phyloP scores from a whole-genome alignment of 1,140 invertebrate genomes.

The Meloidogyne chitwoodi region DNA sequence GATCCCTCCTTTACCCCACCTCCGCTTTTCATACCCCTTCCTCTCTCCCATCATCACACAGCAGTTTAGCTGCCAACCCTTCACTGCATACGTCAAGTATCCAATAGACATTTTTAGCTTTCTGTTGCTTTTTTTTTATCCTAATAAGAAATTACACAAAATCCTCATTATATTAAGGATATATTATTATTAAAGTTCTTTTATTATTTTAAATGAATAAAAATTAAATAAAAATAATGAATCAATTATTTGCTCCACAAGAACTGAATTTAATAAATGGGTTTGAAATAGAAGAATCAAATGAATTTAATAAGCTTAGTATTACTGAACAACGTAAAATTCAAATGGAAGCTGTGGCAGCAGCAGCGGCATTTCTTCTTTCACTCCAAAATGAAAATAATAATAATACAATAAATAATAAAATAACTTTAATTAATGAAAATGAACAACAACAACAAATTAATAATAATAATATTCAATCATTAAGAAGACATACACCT shows the following conservation, averaged over 20 bases:
- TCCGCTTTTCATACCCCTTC: constrained; percentile 2
- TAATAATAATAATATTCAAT: neutral
- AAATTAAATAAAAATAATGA: neutral
- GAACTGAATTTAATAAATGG: neutral
- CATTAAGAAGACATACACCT: neutral
- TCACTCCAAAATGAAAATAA: neutral
- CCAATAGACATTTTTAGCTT: neutral
- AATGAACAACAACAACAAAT: neutral
- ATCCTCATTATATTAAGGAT: neutral
- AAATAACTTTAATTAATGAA: neutral
- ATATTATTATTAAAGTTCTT: neutral
- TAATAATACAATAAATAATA: neutral
- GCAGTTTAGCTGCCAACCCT: neutral
- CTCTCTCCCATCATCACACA: neutral
- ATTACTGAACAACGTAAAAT: neutral
- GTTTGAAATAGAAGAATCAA: neutral
- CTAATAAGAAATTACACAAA: neutral
- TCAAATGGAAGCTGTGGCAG: constrained; percentile 16
- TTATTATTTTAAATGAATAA: neutral
- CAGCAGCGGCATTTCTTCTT: constrained; percentile 16
- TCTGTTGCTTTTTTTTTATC: neutral
- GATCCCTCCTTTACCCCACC: neutral
- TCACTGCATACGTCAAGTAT: neutral
- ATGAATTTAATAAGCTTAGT: neutral
- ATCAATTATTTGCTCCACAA: neutral